Percentiles rank a stretch among this genome's conserved stretches.
phyloP scores from a whole-genome alignment of 2,797 vertebrate species.

The Falco rusticolus region DNA sequence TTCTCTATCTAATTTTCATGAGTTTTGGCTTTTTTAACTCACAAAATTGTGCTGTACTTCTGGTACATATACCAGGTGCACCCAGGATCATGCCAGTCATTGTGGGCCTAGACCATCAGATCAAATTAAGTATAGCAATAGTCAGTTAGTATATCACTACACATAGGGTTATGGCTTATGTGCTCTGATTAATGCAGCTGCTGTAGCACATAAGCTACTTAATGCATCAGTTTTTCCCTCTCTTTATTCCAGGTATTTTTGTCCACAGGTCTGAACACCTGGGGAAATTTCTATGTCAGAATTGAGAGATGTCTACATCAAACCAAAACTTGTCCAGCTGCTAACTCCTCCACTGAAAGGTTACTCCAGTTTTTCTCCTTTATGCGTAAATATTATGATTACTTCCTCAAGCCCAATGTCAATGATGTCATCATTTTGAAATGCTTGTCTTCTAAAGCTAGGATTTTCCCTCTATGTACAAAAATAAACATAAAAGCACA shows the following conservation, averaged over 20 bases:
- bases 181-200: neutral
- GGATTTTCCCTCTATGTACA: neutral
- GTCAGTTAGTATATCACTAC: neutral
- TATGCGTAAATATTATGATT: neutral
- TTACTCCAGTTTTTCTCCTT: neutral
- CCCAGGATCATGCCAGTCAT: neutral
- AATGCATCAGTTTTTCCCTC: neutral
- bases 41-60: fast-evolving
- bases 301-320: neutral
- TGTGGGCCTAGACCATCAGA: neutral
- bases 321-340: neutral
- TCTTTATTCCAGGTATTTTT: neutral
- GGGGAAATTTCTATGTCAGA: neutral
- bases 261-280: neutral
- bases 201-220: neutral
- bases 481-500: neutral
- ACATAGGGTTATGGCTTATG: fast-evolving
- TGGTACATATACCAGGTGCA: neutral
- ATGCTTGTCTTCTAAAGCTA: neutral
- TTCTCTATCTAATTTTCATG: neutral
- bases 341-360: neutral
- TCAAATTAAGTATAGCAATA: neutral
- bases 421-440: neutral
- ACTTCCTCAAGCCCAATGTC: neutral
- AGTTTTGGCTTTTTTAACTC: neutral